These are phyloP conservation scores for Grammatotria lemairii DNA, from an alignment of 2,113 vertebrate species.

Conservation along the genomic window DNA sequence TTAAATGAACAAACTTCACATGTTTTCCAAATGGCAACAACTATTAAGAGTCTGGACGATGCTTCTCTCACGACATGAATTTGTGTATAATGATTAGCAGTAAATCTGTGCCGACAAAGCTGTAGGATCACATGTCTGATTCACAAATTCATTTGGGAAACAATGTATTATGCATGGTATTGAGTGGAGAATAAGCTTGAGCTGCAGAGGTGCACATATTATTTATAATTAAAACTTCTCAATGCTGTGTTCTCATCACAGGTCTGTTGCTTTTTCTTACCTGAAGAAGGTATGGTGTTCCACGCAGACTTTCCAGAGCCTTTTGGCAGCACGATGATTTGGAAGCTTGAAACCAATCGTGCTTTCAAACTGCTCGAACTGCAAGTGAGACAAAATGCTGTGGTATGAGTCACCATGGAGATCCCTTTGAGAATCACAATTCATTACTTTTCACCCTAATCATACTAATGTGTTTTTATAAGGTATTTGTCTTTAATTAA, in stretches of 20 bases:
- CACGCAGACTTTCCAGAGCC: conserved; percentile 97
- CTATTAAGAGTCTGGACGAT: background rate
- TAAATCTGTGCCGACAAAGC: background rate
- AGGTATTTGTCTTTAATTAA: background rate
- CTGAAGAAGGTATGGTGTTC: conserved; percentile 99
- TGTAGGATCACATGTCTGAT: background rate
- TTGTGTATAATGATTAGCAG: background rate
- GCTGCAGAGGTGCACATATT: background rate
- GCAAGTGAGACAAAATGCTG: conserved; percentile 5
- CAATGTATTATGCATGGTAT: background rate
- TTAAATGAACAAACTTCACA: background rate
- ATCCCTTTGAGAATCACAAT: background rate
- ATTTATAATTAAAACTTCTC: background rate
- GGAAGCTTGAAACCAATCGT: conserved; percentile 97
- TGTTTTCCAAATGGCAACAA: background rate
- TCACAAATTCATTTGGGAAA: background rate
- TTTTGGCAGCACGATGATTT: conserved; percentile 93
- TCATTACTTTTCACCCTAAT: rapidly evolving
- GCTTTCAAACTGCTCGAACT: conserved; percentile 99
- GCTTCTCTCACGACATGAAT: background rate
- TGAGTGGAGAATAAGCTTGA: background rate
- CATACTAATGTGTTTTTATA: background rate
- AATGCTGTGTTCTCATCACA: background rate
- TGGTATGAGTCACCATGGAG: background rate
- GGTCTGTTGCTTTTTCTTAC: conserved; percentile 54